A percentile compares a stretch with the other conserved stretches of the same genome.
phyloP scores from a whole-genome alignment of 2,888 invertebrate genomes.

The Xylota sylvarum region DNA sequence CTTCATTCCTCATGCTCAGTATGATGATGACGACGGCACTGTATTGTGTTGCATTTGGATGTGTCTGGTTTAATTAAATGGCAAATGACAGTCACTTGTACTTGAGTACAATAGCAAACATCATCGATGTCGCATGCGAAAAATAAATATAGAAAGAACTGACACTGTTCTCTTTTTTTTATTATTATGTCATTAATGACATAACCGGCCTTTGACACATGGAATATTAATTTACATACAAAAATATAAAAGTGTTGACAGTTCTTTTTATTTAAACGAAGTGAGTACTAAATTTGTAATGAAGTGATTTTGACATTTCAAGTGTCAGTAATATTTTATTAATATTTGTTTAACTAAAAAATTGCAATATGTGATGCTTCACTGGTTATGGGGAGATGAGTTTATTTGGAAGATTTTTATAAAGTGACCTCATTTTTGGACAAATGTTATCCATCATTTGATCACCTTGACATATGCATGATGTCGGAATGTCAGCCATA shows the following conservation, averaged over 20 bases:
- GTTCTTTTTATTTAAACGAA: slow-evolving; percentile 11
- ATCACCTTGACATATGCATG: neutral
- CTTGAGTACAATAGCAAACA: slow-evolving; percentile 38
- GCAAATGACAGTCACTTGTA: slow-evolving; percentile 51
- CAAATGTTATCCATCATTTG: neutral
- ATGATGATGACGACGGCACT: slow-evolving; percentile 40
- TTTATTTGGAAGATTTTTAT: neutral
- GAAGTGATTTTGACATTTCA: slow-evolving; percentile 44
- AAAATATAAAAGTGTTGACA: slow-evolving; percentile 27
- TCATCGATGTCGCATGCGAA: slow-evolving; percentile 47
- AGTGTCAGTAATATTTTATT: slow-evolving; percentile 12
- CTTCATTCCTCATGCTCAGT: neutral
- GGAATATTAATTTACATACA: slow-evolving; percentile 49
- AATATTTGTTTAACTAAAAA: slow-evolving; percentile 8
- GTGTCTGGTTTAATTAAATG: slow-evolving; percentile 70
- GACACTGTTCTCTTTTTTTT: neutral
- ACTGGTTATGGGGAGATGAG: too few species aligned
- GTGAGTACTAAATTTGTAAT: slow-evolving; percentile 13
- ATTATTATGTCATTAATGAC: slow-evolving; percentile 13
- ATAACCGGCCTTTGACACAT: slow-evolving; percentile 44
- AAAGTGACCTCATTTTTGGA: neutral
- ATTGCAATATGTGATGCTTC: too few species aligned
- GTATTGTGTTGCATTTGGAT: slow-evolving; percentile 48
- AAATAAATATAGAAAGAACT: neutral
- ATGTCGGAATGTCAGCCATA: neutral